phyloP scores from a whole-genome alignment of 2,797 vertebrate species.

The Anguilla pacifica region DNA sequence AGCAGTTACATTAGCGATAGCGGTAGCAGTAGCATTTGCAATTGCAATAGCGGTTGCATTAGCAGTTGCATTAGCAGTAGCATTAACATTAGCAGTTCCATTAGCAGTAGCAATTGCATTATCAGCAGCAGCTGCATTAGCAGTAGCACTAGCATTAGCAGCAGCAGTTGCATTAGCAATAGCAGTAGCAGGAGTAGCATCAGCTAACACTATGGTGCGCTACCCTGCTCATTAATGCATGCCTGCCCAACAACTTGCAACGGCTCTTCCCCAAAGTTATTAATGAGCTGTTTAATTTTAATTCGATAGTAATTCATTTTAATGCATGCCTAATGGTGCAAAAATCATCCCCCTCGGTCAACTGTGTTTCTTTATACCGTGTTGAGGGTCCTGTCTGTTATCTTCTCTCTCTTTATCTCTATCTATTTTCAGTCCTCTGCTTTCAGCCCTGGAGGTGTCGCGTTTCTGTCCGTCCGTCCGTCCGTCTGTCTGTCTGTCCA shows the following conservation, averaged over 20 bases:
- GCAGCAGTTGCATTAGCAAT: background rate
- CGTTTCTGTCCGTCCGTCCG: background rate
- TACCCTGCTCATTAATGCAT: conserved; percentile 43
- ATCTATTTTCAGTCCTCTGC: conserved; percentile 43
- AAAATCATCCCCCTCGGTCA: conserved; percentile 76
- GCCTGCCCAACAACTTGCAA: conserved; percentile 67
- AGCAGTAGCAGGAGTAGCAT: background rate
- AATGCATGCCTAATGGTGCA: conserved; percentile 79
- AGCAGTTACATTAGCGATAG: background rate
- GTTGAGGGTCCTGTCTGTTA: conserved; percentile 73
- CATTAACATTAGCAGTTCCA: background rate
- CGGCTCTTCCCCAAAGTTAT: conserved; percentile 74
- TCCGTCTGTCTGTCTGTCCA: background rate
- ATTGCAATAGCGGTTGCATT: background rate
- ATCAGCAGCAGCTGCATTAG: background rate
- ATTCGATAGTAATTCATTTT: conserved; percentile 83
- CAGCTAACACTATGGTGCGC: background rate
- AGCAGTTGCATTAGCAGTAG: background rate
- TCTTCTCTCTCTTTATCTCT: conserved; percentile 40
- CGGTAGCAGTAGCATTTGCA: background rate
- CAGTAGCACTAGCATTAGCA: background rate
- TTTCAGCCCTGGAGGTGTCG: background rate
- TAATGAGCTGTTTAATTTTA: conserved; percentile 81
- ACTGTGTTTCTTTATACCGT: conserved; percentile 69
- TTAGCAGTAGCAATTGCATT: background rate